phyloP scores from a whole-genome alignment of 2,797 vertebrate genomes.

The Cuculus canorus region DNA sequence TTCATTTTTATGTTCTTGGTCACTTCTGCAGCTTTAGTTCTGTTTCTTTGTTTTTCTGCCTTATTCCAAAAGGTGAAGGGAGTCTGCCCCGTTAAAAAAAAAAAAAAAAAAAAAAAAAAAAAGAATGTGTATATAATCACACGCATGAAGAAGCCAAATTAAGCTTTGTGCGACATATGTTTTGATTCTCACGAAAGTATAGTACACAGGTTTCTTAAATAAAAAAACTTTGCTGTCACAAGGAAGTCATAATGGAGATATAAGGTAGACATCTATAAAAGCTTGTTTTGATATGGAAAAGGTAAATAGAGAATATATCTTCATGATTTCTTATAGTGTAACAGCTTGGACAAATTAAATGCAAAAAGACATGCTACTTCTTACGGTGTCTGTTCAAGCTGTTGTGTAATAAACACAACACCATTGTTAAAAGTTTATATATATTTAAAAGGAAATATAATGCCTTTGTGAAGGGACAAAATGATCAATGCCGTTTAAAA shows the following conservation, averaged over 20 bases:
- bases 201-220: not conserved
- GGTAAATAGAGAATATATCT: not conserved
- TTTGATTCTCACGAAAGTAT: not conserved
- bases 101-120: not conserved
- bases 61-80: not conserved
- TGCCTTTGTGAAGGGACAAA: not conserved
- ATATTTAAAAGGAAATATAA: not conserved
- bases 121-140: not conserved
- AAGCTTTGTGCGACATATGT: not conserved
- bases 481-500: not conserved
- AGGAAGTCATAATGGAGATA: not conserved
- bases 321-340: not conserved
- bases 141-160: not conserved
- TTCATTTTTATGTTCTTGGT: not conserved
- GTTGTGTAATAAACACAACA: not conserved
- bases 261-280: not conserved
- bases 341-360: not conserved
- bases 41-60: not conserved
- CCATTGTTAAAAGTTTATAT: not conserved
- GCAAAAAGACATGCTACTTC: not conserved
- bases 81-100: not conserved
- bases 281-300: not conserved
- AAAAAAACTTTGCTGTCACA: not conserved
- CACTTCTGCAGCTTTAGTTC: not conserved
- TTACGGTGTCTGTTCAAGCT: not conserved